phyloP scores from a whole-genome alignment of 1,140 invertebrate genomes.

The Planococcus citri region DNA sequence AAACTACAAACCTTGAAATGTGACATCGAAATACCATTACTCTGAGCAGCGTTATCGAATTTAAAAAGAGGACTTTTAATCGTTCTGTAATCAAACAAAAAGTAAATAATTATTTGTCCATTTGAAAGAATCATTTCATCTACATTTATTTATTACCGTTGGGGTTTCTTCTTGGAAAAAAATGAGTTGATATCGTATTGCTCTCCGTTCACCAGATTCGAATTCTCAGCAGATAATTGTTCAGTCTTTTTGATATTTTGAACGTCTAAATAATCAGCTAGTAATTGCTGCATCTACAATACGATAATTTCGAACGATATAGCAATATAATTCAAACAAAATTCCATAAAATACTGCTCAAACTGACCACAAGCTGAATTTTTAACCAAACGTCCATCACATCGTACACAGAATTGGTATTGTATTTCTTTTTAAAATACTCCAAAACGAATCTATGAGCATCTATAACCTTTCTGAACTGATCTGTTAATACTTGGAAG shows the following conservation, averaged over 20 bases:
- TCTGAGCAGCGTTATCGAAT: neutral
- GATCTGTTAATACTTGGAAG: slow-evolving; percentile 8
- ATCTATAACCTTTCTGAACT: neutral
- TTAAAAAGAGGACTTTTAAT: neutral
- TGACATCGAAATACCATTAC: neutral
- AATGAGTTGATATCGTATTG: slow-evolving; percentile 10
- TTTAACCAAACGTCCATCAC: neutral
- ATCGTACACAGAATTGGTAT: neutral
- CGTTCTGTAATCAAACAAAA: neutral
- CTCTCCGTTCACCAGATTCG: neutral
- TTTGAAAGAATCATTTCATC: neutral
- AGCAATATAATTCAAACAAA: neutral
- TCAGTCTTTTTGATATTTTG: slow-evolving; percentile 8
- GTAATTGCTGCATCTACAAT: neutral
- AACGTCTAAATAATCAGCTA: neutral
- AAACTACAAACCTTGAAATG: neutral
- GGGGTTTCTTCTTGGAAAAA: neutral
- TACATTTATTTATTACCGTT: neutral
- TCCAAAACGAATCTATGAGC: neutral
- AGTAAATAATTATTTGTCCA: neutral
- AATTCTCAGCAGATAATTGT: neutral
- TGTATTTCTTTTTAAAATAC: neutral
- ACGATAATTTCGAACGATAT: neutral
- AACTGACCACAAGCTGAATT: neutral
- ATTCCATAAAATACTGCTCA: neutral